Evolutionary conservation across 2,113 vertebrate genomes (phyloP), one percentile per base, ranked within the genome.

Genomic region (Sisor rabdophorus): DNA sequence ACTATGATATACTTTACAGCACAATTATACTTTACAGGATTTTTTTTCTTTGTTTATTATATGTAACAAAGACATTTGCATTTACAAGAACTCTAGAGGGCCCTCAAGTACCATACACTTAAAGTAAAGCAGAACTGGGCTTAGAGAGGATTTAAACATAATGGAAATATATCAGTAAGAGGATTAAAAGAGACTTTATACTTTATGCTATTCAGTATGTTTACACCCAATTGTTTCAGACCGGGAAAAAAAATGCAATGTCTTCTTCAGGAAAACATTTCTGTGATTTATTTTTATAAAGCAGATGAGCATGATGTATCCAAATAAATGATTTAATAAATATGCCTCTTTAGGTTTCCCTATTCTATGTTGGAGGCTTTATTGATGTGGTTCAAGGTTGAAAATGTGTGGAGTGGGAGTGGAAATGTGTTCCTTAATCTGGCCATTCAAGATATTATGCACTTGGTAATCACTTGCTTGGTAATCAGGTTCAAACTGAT

Each of bases 401-500:
- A 55, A 13, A 6, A 16, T 44, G 28, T 32, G 11, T 71, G n/a
- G 2, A 32, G 22, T 24, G 68, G 8, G n/a, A 3, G 26, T 26
- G 20, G 53, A n/a, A 32, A 54, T 13, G 6, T 48, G 71, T 40
- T 22, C 10, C 36, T 55, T 22, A 52, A 73, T 26, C 44, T 65
- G 64, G 64, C 73, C 54, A 19, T 20, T 32, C 54, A 50, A n/a
- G 32, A n/a, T 75, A 72, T 80, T 67, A 71, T 79, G 20, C 73
- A 58, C 53, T 76, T 73, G 12, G n/a, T 73, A 80, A 54, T 19
- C 40, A 17, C 53, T 55, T 75, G 59, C 63, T 71, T n/a, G 61
- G 59, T 81, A 64, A 69, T 77, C 61, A 73, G 32, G 61, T 26
- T 30, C 47, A 40, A 75, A 64, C 47, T 65, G 55, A 50, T 73